phyloP scores from a whole-genome alignment of 2,797 vertebrate genomes.

The Sebastes elongatus region DNA sequence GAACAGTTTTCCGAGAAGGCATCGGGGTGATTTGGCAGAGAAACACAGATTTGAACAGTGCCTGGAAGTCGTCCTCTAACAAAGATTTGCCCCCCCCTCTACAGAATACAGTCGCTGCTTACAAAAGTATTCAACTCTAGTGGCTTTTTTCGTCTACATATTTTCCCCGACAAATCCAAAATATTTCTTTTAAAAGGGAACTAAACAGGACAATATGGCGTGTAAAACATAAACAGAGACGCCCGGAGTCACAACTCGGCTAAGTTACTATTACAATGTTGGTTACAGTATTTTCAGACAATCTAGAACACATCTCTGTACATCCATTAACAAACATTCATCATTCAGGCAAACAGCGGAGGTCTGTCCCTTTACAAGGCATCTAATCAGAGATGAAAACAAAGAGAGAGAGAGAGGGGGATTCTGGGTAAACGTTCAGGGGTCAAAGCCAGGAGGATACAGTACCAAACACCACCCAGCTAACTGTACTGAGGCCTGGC shows the following conservation, averaged over 20 bases:
- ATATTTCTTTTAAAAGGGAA: constrained; percentile 3
- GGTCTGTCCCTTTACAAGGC: constrained; percentile 62
- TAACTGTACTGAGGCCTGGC: constrained; percentile 24
- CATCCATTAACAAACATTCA: constrained; percentile 74
- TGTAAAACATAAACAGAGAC: neutral
- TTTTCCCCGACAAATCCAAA: constrained; percentile 35
- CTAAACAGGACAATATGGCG: constrained; percentile 23
- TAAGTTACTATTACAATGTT: constrained; percentile 26
- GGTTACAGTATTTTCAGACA: constrained; percentile 64
- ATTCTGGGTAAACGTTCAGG: constrained; percentile 21
- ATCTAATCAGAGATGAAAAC: constrained; percentile 47
- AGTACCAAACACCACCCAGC: constrained; percentile 37
- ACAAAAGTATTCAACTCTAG: constrained; percentile 39
- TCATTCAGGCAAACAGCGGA: constrained; percentile 52
- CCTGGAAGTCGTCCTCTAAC: constrained; percentile 57
- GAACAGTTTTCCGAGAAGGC: constrained; percentile 42
- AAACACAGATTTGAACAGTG: constrained; percentile 47
- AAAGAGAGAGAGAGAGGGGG: neutral
- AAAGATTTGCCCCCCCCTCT: constrained; percentile 31
- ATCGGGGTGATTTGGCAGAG: constrained; percentile 41
- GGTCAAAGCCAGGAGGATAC: constrained; percentile 44
- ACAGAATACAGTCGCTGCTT: constrained; percentile 29
- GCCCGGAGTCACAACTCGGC: constrained; percentile 27
- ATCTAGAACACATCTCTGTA: constrained; percentile 67
- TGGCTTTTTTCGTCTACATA: constrained; percentile 14